These are phyloP conservation scores for Neoscelio sp. DNA, from an alignment of 2,888 invertebrate species.

Conservation along the genomic window DNA sequence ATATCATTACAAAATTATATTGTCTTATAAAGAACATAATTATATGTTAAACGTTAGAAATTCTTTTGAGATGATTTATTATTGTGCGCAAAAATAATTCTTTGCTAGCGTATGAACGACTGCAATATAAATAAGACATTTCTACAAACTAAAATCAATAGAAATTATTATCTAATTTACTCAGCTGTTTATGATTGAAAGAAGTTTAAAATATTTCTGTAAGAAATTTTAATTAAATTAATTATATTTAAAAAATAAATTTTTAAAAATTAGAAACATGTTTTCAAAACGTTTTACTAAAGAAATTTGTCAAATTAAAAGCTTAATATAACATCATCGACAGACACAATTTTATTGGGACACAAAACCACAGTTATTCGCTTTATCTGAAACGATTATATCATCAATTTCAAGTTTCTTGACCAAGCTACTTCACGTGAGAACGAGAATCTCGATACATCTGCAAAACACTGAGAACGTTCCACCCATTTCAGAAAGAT, in stretches of 20 bases:
- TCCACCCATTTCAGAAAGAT: conserved; percentile 29
- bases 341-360: conserved; percentile 28
- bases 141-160: too few species aligned
- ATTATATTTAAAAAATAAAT: too few species aligned
- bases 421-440: conserved; percentile 43
- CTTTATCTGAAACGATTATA: conserved; percentile 46
- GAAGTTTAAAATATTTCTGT: too few species aligned
- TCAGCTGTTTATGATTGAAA: too few species aligned
- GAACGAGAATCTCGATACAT: conserved; percentile 36
- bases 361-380: conserved; percentile 26
- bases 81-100: neutral
- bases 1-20: neutral
- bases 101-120: too few species aligned
- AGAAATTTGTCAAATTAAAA: too few species aligned
- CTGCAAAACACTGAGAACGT: conserved; percentile 57
- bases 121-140: too few species aligned
- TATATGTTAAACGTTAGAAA: neutral
- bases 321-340: too few species aligned
- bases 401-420: conserved; percentile 35
- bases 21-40: neutral
- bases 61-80: neutral
- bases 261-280: too few species aligned
- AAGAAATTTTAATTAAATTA: too few species aligned
- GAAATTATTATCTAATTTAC: too few species aligned
- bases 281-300: too few species aligned